Base-by-base conservation (phyloP, 2,888 invertebrate genomes). In the Stramonita haemastoma region DNA sequence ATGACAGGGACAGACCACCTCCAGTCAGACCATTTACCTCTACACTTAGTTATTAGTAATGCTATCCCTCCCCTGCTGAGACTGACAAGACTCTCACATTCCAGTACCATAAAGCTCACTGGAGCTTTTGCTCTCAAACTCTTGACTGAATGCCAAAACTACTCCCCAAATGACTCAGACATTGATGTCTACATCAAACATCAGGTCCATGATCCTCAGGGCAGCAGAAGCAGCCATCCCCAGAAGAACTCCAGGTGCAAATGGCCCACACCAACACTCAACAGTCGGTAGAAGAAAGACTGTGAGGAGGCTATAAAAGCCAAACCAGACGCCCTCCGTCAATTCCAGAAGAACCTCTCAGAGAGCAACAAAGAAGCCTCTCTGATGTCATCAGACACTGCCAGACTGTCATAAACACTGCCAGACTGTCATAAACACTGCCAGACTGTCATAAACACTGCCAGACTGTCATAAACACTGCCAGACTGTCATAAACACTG, bases 141-240 rank as follows among this genome's bases (percentile, higher is more conserved):
- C 8, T 8, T 6, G 8, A 22, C 70, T 22, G n/a, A 70, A 26
- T 70, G 70, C 26, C 1, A 70, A 6, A 22, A 19, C 22, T 26
- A 26, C 70, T 19, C 19, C n/a, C 70, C 57, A 70, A 17, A 26
- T 26, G 70, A 70, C 70, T 22, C 70, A 22, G 70, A 70, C 70
- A 70, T 70, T 26, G 26, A 70, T 22, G 26, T 22, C 1, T 70
- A 17, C 11, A n/a, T n/a, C n/a, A n/a, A n/a, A n/a, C 73, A 26
- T 73, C 11, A 6, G 29, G 11, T 11, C 26, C 73, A 73, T 29
- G 73, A 73, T 29, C 73, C 73, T 73, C 22, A 4, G n/a, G 13
- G n/a, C 73, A n/a, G 73, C 73, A n/a, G 73, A 73, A 13, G n/a
- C n/a, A n/a, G n/a, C 73, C 73, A 73, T 73, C 70, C 70, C 70